Percentiles rank a stretch among this genome's conserved stretches.
These are phyloP conservation scores for Megalopta genalis DNA, from an alignment of 1,140 invertebrate genomes.

Conservation along the genomic window DNA sequence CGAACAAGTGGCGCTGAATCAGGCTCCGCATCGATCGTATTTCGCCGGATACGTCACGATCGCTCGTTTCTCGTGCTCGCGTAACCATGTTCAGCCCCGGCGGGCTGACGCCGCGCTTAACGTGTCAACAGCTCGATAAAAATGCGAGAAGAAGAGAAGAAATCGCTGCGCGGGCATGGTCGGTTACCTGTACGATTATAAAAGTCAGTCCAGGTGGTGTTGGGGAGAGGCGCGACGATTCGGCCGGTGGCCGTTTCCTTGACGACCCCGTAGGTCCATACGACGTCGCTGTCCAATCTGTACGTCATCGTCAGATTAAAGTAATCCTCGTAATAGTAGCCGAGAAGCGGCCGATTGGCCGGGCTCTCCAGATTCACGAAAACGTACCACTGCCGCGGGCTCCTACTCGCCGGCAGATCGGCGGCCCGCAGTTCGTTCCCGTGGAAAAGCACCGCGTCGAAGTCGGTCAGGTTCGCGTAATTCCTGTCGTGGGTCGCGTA, in stretches of 20 bases:
- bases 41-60: no score
- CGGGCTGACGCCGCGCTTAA: no score
- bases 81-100: no score
- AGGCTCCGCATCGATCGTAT: no score
- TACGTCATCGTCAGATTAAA: slow-evolving; percentile 86
- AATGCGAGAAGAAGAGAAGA: no score
- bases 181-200: no score
- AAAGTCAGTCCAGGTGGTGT: slow-evolving; percentile 62
- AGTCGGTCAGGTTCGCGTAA: slow-evolving; percentile 41
- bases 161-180: no score
- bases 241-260: slow-evolving; percentile 59
- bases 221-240: slow-evolving; percentile 57
- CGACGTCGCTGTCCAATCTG: slow-evolving; percentile 83
- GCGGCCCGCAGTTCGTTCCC: slow-evolving; percentile 44
- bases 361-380: slow-evolving; percentile 71
- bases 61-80: no score
- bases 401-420: slow-evolving; percentile 57
- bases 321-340: slow-evolving; percentile 60
- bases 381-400: slow-evolving; percentile 61
- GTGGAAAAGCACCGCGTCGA: slow-evolving; percentile 70
- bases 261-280: slow-evolving; percentile 80
- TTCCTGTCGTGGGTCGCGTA: slow-evolving; percentile 49
- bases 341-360: slow-evolving; percentile 49
- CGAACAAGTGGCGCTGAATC: no score
- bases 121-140: no score